phyloP scores from a whole-genome alignment of 2,113 vertebrate species.

The Daphoenositta chrysoptera region DNA sequence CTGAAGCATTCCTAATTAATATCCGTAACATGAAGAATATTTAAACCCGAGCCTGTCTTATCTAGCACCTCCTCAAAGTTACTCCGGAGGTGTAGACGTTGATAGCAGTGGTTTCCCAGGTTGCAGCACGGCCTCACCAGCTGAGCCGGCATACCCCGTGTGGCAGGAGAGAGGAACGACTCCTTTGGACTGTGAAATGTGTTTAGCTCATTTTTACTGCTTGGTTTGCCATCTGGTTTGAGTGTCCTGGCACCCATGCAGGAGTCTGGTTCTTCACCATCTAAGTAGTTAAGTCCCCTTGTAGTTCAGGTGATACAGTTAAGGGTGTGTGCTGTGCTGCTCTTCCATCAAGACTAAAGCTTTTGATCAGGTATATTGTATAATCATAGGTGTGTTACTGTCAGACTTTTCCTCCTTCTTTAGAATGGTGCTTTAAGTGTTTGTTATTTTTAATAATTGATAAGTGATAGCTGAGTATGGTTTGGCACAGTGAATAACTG shows the following conservation, averaged over 20 bases:
- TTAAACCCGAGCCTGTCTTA: not conserved
- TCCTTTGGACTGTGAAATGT: not conserved
- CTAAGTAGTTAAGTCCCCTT: not conserved
- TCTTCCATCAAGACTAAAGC: not conserved
- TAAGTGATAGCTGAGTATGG: not conserved
- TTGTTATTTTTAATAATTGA: not conserved
- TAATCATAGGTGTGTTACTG: not conserved
- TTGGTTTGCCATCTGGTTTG: not conserved
- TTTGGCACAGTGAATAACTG: not conserved
- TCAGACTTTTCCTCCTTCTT: not conserved
- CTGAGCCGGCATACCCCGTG: not conserved
- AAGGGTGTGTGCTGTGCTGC: not conserved
- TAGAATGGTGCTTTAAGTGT: not conserved
- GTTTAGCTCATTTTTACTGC: not conserved
- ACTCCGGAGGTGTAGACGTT: not conserved
- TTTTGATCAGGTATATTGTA: not conserved
- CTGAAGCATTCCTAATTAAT: not conserved
- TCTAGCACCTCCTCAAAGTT: not conserved
- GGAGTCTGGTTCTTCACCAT: not conserved
- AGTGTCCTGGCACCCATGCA: not conserved
- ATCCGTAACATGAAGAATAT: not conserved
- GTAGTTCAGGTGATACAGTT: not conserved
- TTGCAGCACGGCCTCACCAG: rapidly evolving
- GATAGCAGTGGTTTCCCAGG: not conserved
- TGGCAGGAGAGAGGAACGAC: not conserved